These are phyloP conservation scores for Scrobipalpa costella DNA, from an alignment of 2,888 invertebrate genomes.

Conservation along the genomic window DNA sequence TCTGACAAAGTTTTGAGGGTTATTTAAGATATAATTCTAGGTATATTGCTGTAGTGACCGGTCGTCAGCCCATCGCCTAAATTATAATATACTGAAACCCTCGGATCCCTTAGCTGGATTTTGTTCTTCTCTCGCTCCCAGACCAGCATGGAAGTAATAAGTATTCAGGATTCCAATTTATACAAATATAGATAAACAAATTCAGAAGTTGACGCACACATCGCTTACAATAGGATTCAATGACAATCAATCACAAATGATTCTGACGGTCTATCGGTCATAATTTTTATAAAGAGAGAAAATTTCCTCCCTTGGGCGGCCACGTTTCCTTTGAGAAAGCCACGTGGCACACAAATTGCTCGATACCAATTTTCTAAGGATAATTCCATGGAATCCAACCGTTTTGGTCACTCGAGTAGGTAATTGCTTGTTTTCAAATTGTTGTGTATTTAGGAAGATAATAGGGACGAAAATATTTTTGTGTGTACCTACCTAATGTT, in stretches of 20 bases:
- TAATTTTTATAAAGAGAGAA: conserved; percentile 26
- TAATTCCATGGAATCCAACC: conserved; percentile 33
- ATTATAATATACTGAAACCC: too few relatives aligned
- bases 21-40: too few relatives aligned
- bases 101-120: too few relatives aligned
- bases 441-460: conserved; percentile 24
- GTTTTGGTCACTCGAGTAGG: conserved; percentile 41
- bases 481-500: not conserved
- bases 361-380: conserved; percentile 34
- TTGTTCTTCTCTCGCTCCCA: too few relatives aligned
- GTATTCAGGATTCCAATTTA: too few relatives aligned
- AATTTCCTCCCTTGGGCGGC: conserved; percentile 21
- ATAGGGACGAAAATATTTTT: conserved; percentile 31
- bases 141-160: too few relatives aligned
- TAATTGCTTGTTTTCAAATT: conserved; percentile 48
- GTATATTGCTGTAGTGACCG: too few relatives aligned
- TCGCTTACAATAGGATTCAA: not conserved
- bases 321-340: conserved; percentile 33
- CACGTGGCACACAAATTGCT: conserved; percentile 58
- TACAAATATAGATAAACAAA: not conserved
- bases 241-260: conserved; percentile 22
- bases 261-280: conserved; percentile 23
- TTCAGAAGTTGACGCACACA: not conserved
- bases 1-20: too few relatives aligned
- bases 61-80: too few relatives aligned